These are phyloP conservation scores for Willisornis vidua DNA, from an alignment of 2,113 vertebrate species.

Conservation along the genomic window DNA sequence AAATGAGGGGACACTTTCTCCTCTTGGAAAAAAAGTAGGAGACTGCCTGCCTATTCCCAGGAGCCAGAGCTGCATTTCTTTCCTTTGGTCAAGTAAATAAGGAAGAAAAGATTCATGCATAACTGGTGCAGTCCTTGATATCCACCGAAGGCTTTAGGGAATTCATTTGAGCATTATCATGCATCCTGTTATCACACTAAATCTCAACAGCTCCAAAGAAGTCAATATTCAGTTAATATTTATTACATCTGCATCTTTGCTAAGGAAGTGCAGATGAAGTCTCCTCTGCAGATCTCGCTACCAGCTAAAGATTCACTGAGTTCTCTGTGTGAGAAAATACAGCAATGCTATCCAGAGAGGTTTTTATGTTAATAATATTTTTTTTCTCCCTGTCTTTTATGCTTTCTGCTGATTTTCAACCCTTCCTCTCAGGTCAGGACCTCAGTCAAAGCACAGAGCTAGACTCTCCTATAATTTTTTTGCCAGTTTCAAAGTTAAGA, in stretches of 20 bases:
- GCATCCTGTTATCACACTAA: not conserved
- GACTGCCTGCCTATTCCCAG: not conserved
- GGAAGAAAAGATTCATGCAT: not conserved
- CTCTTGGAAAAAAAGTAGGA: not conserved
- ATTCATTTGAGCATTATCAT: not conserved
- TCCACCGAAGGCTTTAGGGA: not conserved
- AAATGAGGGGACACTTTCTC: not conserved
- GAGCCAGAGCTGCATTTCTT: not conserved
- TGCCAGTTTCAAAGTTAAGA: not conserved
- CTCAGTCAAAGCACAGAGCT: not conserved
- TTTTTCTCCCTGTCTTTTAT: not conserved
- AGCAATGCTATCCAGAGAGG: not conserved
- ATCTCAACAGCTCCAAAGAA: not conserved
- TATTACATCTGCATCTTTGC: slow-evolving; percentile 20
- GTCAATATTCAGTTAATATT: slow-evolving; percentile 56
- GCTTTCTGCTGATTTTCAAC: not conserved
- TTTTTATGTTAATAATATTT: not conserved
- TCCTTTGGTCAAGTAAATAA: not conserved
- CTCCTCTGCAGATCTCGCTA: not conserved
- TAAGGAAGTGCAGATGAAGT: not conserved
- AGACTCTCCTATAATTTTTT: not conserved
- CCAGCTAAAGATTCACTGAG: not conserved
- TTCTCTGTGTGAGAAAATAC: not conserved
- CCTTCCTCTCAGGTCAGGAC: not conserved
- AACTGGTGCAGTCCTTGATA: not conserved